phyloP scores from a whole-genome alignment of 2,888 invertebrate species.

The Acholoe squamosa region DNA sequence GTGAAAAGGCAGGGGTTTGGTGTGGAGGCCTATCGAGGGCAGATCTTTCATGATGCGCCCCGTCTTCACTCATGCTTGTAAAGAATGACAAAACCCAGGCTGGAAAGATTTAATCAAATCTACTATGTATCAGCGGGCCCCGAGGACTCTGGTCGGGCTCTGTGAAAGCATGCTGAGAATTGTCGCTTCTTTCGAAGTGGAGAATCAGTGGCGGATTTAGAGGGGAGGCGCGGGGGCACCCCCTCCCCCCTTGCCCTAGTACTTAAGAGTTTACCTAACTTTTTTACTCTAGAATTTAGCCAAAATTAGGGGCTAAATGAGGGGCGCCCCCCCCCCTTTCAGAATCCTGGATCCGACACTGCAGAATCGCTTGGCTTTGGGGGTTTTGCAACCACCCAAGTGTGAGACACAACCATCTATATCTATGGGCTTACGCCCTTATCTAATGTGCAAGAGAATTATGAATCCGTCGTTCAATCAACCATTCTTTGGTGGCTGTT shows the following conservation, averaged over 20 bases:
- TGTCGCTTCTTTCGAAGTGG: constrained; percentile 35
- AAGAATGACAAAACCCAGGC: constrained; percentile 34
- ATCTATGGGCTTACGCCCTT: not conserved
- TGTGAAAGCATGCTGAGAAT: constrained; percentile 40
- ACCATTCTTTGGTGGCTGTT: no score
- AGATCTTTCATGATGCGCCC: constrained; percentile 31
- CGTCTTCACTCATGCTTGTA: constrained; percentile 32
- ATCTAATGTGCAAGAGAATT: not conserved
- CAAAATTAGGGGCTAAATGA: no score
- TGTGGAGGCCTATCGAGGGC: constrained; percentile 24
- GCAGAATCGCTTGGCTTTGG: not conserved
- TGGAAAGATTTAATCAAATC: constrained; percentile 41
- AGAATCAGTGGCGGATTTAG: no score
- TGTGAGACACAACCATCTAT: not conserved
- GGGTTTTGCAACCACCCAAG: not conserved
- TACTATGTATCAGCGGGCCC: not conserved
- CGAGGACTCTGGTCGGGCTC: not conserved
- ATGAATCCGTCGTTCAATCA: no score
- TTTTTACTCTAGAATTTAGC: no score
- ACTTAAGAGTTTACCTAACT: no score
- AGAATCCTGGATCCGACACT: no score
- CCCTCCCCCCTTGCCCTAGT: no score
- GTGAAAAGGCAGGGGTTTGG: constrained; percentile 40
- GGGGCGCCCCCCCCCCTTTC: no score
- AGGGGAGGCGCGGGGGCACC: no score